Conservation (phyloP, 2,888 invertebrate genomes). For the Achlya flavicornis region DNA sequence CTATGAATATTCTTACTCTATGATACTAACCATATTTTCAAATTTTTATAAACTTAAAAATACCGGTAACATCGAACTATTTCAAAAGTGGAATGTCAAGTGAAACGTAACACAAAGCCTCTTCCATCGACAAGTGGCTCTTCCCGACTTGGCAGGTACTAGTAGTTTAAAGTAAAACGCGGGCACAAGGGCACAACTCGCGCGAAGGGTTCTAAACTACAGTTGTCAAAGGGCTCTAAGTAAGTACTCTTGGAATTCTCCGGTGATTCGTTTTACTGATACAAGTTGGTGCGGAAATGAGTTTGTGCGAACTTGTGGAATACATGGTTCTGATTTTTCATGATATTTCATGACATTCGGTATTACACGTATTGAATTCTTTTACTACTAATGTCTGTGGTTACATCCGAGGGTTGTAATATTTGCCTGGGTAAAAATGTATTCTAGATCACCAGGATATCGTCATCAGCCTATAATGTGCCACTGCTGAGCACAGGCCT, state of each 20-base stretch:
- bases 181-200: constrained; percentile 12
- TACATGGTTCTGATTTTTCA: no score
- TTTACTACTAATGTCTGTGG: no score
- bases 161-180: constrained; percentile 3
- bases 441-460: no score
- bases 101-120: constrained; percentile 1
- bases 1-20: no score
- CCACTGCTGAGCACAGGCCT: no score
- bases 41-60: neutral
- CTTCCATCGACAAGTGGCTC: neutral
- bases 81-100: neutral
- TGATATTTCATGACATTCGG: no score
- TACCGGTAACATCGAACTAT: constrained; percentile 20
- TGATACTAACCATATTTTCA: no score
- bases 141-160: constrained; percentile 1
- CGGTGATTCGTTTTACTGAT: neutral
- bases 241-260: constrained; percentile 21
- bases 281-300: neutral
- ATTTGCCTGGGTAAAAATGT: no score
- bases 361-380: no score
- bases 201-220: constrained; percentile 23
- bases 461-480: no score
- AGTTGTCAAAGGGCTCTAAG: constrained; percentile 23
- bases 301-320: neutral
- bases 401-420: no score